Evolutionary conservation across 1,140 invertebrate genomes (phyloP), one percentile per base, ranked within the genome.

Genomic region (Ceratina australensis): DNA sequence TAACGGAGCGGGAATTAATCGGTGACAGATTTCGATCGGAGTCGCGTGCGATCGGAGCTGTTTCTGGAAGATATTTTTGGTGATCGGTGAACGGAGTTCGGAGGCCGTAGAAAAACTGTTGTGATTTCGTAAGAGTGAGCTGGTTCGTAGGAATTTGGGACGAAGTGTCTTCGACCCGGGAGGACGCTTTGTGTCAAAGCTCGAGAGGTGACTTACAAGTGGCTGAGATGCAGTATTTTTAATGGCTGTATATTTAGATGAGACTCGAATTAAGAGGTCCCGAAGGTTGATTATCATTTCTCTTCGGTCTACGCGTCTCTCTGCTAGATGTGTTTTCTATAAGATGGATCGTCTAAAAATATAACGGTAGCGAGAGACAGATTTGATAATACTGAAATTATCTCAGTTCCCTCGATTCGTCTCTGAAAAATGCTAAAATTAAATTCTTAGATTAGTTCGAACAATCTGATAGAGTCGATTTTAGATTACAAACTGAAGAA

Each of bases 101-200:
- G 42, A 42, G 47, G 57, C 56, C 49, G 65, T 68, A 66, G 63
- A 77, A 78, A 83, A 69, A 83, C 59, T 56, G 64, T 49, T 78
- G 80, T 81, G 80, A 73, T 78, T 77, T 77, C 74, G 74, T 77
- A 77, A 77, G 77, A 68, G 77, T 66, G 77, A 79, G 77, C 52
- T 67, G 68, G 22, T 78, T 59, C 18, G 64, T 59, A 73, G 64
- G 67, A 63, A 83, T 84, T 80, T 82, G 80, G 83, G 54, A 80
- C 83, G 83, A 67, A 74, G 82, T 85, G 82, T 76, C 82, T 85
- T 78, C 74, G 83, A 65, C 80, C 78, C 47, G 83, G 79, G 83
- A 85, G 79, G 80, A 85, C 74, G 83, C 52, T 84, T 69, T 80
- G 73, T 78, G 79, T 81, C 78, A 84, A 80, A 76, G 80, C 68